These are phyloP conservation scores for Serranus cabrilla DNA, from an alignment of 2,797 vertebrate genomes.

Conservation along the genomic window DNA sequence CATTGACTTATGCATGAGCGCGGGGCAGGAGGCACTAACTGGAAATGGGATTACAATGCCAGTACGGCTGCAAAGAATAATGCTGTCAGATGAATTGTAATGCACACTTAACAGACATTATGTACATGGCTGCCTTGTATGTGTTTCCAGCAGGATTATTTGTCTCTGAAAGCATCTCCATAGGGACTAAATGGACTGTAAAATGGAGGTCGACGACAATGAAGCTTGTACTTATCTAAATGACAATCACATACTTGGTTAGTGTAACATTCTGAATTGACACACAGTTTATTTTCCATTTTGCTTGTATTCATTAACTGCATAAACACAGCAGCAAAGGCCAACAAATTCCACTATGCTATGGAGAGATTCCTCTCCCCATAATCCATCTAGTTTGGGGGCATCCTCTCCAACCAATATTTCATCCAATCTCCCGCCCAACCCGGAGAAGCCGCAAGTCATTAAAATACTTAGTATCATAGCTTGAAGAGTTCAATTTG, in stretches of 20 bases:
- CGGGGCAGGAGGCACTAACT: conserved; percentile 72
- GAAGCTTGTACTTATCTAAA: conserved; percentile 60
- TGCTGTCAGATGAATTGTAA: conserved; percentile 72
- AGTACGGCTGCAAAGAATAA: conserved; percentile 62
- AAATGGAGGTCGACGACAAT: conserved; percentile 58
- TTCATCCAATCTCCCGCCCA: conserved; percentile 7
- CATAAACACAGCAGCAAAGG: conserved; percentile 16
- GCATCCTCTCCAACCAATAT: conserved; percentile 21
- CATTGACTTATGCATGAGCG: conserved; percentile 77
- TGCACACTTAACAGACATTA: conserved; percentile 68
- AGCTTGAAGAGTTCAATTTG: conserved; percentile 48
- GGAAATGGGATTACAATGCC: conserved; percentile 76
- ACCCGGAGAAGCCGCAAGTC: conserved; percentile 45
- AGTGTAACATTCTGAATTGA: conserved; percentile 28
- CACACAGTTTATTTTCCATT: neutral
- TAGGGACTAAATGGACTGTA: conserved; percentile 59
- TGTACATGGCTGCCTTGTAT: conserved; percentile 52
- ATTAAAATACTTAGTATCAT: conserved; percentile 30
- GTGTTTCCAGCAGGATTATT: conserved; percentile 67
- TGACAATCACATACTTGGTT: conserved; percentile 48
- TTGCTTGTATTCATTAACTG: neutral
- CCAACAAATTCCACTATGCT: conserved; percentile 7
- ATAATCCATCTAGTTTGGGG: conserved; percentile 41
- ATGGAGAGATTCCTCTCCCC: conserved; percentile 23
- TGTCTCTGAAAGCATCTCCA: conserved; percentile 60